Evolutionary conservation across 2,888 invertebrate species (phyloP), one percentile per base, ranked within the genome.

Genomic region (Pachycephus smyrnensis): DNA sequence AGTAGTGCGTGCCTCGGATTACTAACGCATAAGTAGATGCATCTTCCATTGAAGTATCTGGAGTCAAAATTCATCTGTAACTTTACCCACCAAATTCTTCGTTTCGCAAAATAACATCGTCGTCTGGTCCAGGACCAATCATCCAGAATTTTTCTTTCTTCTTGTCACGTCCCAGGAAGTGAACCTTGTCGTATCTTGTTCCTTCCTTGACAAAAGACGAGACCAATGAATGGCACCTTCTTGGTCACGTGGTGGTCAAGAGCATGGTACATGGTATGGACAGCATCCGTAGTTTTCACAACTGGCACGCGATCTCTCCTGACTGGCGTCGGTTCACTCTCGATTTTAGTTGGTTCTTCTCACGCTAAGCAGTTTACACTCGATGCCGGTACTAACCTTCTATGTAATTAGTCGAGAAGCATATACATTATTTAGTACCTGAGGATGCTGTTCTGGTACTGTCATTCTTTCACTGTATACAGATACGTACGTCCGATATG

Each of bases 341-440:
- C 23, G 40, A 55, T 55, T 55, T 55, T 55, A 71, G 37, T 33
- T 81, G 75, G 80, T 73, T 80, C 80, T 80, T 84, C 82, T 85
- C 86, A 82, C 83, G 83, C 79, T 40, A 84, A 80, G 80, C 78
- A 82, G 84, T 85, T 81, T 81, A 82, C 78, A 78, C 80, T 79
- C 75, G 75, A 80, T 80, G 80, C 76, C 71, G 73, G 68, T 32
- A 37, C 40, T 55, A 55, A 55, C 6, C 23, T 55, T 9, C 40
- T 55, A 55, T 55, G 40, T 23, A 23, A 55, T 55, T 55, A 55
- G 40, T 23, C 40, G 23, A 55, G 40, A 55, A 55, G 1, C 9
- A 55, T 55, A 23, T 55, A 55, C 15, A 55, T 23, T 55, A 55
- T 23, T 23, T 55, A 55, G 40, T 23, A 23, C 23, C 40, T 23